Conservation (phyloP, 2,888 invertebrate species). For the Idaea biselata region DNA sequence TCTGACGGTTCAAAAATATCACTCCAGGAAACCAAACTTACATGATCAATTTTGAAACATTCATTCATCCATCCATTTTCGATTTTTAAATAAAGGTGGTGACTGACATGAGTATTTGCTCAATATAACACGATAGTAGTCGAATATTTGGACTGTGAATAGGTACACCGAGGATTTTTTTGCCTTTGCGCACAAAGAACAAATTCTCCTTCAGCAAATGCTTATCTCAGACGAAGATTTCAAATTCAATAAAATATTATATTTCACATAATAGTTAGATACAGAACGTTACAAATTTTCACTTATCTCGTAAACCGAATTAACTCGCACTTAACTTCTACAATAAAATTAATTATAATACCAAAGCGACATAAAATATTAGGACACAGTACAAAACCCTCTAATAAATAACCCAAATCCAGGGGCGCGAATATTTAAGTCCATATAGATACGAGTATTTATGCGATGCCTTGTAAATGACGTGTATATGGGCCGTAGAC, state of each 20-base stretch:
- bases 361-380: slow-evolving; percentile 28
- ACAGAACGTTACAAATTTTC: slow-evolving; percentile 59
- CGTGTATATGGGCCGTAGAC: not conserved
- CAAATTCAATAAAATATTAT: not conserved
- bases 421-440: not conserved
- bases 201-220: too few species aligned
- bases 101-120: too few species aligned
- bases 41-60: not conserved
- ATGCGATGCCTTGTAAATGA: not conserved
- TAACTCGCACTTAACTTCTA: slow-evolving; percentile 41
- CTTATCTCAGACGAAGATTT: slow-evolving; percentile 7
- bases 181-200: too few species aligned
- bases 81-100: too few species aligned
- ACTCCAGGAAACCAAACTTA: not conserved
- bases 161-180: too few species aligned
- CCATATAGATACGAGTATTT: not conserved
- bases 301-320: slow-evolving; percentile 57
- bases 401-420: not conserved
- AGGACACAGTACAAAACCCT: slow-evolving; percentile 25
- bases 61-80: too few species aligned
- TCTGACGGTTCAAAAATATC: too few species aligned
- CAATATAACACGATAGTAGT: too few species aligned
- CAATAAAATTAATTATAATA: slow-evolving; percentile 42
- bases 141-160: too few species aligned
- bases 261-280: slow-evolving; percentile 41